Conservation (phyloP, 37 sponge, comb jelly and placozoan species). For the Oscarella lobularis region DNA sequence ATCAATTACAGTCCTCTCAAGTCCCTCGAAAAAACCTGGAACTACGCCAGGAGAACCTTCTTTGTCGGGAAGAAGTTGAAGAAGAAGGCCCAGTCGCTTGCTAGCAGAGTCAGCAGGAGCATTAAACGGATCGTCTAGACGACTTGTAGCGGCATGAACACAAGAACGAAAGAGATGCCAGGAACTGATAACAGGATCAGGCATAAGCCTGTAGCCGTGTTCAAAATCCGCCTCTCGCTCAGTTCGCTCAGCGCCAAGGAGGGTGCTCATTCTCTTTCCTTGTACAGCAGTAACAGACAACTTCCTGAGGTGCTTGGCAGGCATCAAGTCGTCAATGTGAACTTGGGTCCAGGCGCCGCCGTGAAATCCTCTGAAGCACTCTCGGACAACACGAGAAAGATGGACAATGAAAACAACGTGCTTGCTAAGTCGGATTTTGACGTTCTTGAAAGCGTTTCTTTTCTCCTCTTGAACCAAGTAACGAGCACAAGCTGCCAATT, state of each 20-base stretch:
- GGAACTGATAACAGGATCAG: background rate
- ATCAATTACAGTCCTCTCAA: background rate
- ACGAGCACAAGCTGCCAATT: conserved; percentile 77
- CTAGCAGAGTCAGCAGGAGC: background rate
- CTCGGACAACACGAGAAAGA: conserved; percentile 20
- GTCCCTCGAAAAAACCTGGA: background rate
- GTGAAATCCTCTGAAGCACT: conserved; percentile 45
- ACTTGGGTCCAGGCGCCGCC: conserved; percentile 59
- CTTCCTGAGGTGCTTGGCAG: background rate
- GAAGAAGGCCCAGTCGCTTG: background rate
- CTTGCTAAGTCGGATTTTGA: too few species aligned
- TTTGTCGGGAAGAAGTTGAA: background rate
- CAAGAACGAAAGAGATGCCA: background rate
- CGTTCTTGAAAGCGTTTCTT: background rate
- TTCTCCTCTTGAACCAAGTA: conserved; percentile 48
- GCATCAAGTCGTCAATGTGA: conserved; percentile 64
- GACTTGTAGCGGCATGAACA: background rate
- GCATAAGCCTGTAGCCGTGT: too few species aligned
- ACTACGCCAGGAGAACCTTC: too few species aligned
- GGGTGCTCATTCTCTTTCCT: background rate
- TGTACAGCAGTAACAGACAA: background rate
- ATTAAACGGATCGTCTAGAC: background rate
- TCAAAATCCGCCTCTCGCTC: background rate
- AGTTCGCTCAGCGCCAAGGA: background rate
- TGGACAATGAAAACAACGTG: conserved; percentile 13